Percentiles rank a stretch among this genome's conserved stretches.
These are phyloP conservation scores for Wasmannia auropunctata DNA, from an alignment of 1,140 invertebrate species.

Conservation along the genomic window DNA sequence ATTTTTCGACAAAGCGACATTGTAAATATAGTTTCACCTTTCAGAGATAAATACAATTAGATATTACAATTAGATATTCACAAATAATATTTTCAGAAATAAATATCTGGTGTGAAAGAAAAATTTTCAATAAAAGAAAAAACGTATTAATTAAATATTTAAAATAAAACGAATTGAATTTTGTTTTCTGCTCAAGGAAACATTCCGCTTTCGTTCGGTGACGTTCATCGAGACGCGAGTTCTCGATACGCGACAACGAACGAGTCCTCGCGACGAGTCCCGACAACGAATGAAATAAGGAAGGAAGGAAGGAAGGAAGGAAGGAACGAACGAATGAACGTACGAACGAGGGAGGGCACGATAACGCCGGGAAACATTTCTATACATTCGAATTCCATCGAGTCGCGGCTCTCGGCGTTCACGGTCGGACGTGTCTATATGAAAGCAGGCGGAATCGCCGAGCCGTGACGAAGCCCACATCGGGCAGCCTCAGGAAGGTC, in stretches of 20 bases:
- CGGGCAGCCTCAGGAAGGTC: conserved; percentile 69
- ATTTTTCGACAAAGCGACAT: no score
- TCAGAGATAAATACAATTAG: no score
- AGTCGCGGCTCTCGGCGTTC: conserved; percentile 55
- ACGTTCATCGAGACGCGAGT: background rate
- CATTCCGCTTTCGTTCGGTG: background rate
- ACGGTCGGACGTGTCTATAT: conserved; percentile 70
- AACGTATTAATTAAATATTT: background rate
- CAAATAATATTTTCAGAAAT: background rate
- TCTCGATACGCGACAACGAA: background rate
- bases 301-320: background rate
- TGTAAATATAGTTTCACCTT: no score
- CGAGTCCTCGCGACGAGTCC: background rate
- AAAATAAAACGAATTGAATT: no score
- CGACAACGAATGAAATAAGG: background rate
- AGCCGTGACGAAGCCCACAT: conserved; percentile 72
- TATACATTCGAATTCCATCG: conserved; percentile 68
- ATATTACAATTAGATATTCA: no score
- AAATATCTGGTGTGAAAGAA: background rate
- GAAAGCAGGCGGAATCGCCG: conserved; percentile 67
- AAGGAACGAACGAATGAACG: background rate
- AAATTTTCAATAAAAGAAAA: background rate
- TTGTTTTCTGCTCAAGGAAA: background rate
- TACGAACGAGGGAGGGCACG: background rate
- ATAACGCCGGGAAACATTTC: conserved; percentile 35